These are phyloP conservation scores for Synaphobranchus kaupii DNA, from an alignment of 2,797 vertebrate genomes.

Conservation along the genomic window DNA sequence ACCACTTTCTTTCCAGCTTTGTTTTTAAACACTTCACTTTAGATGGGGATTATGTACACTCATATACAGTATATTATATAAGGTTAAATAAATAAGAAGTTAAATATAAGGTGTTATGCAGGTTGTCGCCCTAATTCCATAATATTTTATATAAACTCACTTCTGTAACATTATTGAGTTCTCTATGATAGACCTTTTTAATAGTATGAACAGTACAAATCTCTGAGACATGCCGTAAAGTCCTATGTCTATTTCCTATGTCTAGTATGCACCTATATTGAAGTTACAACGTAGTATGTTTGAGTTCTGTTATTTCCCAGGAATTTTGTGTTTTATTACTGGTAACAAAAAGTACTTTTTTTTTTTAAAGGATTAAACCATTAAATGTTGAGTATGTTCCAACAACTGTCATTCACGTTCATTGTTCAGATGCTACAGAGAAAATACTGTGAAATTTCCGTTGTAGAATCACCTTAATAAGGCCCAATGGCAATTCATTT, in stretches of 20 bases:
- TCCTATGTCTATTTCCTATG: no score
- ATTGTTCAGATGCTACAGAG: background rate
- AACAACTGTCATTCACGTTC: constrained; percentile 4
- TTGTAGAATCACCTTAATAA: background rate
- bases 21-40: background rate
- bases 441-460: background rate
- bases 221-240: no score
- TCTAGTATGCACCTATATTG: no score
- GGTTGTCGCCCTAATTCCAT: no score
- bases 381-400: background rate
- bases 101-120: no score
- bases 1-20: background rate
- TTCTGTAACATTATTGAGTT: no score
- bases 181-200: no score
- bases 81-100: no score
- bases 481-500: background rate
- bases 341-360: background rate
- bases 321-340: background rate
- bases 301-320: no score
- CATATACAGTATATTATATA: background rate
- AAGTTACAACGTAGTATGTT: no score
- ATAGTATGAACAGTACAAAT: no score
- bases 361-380: background rate
- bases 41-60: background rate
- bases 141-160: no score